Base-by-base conservation (phyloP, 1,140 invertebrate genomes). In the Xylocopa sonorina region DNA sequence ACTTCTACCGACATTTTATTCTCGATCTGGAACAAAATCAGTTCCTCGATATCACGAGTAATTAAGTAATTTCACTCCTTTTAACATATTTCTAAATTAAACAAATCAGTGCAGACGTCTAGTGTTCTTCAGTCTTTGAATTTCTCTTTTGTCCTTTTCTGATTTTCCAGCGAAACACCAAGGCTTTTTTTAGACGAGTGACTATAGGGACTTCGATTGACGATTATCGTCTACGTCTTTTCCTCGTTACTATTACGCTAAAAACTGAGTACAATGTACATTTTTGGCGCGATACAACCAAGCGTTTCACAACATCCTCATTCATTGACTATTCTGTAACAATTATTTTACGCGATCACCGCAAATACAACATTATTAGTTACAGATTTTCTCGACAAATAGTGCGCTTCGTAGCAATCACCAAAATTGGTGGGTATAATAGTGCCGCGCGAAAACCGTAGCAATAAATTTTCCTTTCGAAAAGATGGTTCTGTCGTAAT, bases 1-100 rank as follows among this genome's bases (percentile, higher is more conserved):
- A 90, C 83, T 51, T 89, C 86, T 34, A 75, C 82, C 58, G 87
- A 87, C 89, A 88, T 89, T 78, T 85, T 85, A 32, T 57, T 43
- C 51, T 69, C 41, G 58, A 78, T 75, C 84, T 86, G 66, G n/a
- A 85, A 85, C 41, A 71, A 46, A 84, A 73, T 53, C 18, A 24
- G 0, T 63, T 5, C 1, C 9, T 3, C 9, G 16, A n/a, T 48
- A 34, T 27, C 3, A 5, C 1, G 16, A 10, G 3, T 14, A 3
- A 21, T 2, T 21, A n/a, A n/a, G n/a, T n/a, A n/a, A n/a, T n/a
- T n/a, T n/a, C n/a, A n/a, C n/a, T n/a, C n/a, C n/a, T n/a, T n/a
- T n/a, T n/a, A n/a, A n/a, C n/a, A n/a, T n/a, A n/a, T n/a, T n/a
- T n/a, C n/a, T n/a, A n/a, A n/a, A n/a, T n/a, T n/a, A n/a, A n/a